Base-by-base conservation (phyloP, 2,797 vertebrate species). In the Holocentrus rufus region DNA sequence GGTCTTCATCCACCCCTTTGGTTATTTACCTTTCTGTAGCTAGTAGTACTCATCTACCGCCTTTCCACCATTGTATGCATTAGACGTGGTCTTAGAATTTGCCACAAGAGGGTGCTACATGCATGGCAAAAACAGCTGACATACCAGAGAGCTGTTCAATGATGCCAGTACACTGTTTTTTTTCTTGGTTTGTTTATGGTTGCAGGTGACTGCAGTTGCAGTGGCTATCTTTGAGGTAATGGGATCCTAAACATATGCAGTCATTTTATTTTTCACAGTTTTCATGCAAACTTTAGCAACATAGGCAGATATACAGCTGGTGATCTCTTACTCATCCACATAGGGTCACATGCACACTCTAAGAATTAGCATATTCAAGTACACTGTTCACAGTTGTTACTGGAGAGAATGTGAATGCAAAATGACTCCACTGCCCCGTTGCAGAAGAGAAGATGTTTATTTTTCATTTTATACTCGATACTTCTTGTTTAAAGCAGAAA, bases 91-190 rank as follows among this genome's bases (percentile, higher is more conserved):
- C 54, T 47, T n/a, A 31, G 27, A 7, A 25, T 42, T 7, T 2
- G 17, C 84, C 92, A 90, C 82, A 30, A 88, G 92, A 85, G 84
- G 88, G 89, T 7, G 80, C 80, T 71, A 63, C 14, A 63, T 75
- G 68, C 76, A 67, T 82, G 75, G 54, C 27, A 67, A 65, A 85
- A 77, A 66, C 46, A 25, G 42, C 39, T 54, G 22, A 46, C 20
- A 60, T 13, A 7, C 25, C 7, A 13, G 23, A 69, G 53, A 44
- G 39, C 23, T 36, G 49, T 42, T 46, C 39, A 42, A 31, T 20
- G 8, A 7, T 47, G 2, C 44, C 56, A 6, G 0, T 25, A 30
- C 2, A 14, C 36, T 9, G 20, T 52, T 72, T 57, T 5, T 27
- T 59, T 1, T 9, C n/a, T 53, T 34, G 18, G 14, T 44, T 44